A percentile compares a stretch with the other conserved stretches of the same genome.
Evolutionary conservation across 2,113 vertebrate genomes (phyloP).

Genomic region (Glaucomys volans): DNA sequence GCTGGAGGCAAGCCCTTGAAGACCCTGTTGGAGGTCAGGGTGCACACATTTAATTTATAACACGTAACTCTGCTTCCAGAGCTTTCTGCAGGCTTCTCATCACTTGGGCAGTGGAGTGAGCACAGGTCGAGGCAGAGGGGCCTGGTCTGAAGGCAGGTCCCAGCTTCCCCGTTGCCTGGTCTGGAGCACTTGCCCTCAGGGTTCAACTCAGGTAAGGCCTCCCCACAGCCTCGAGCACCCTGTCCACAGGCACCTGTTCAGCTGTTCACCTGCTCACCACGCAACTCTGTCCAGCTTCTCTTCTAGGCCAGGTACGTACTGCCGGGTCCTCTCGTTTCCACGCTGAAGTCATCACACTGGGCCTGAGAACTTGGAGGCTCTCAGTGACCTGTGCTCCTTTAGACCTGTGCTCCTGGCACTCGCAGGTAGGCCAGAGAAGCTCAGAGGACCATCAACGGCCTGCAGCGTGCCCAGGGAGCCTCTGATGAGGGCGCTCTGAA

Average conservation of each 20-base stretch:
- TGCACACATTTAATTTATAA: rapidly evolving
- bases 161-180: rapidly evolving
- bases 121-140: rapidly evolving
- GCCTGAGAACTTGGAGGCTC: neutral
- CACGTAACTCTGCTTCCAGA: rapidly evolving
- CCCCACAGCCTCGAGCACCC: rapidly evolving
- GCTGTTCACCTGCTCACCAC: rapidly evolving
- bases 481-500: rapidly evolving
- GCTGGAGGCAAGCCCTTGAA: no score
- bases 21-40: neutral
- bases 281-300: rapidly evolving
- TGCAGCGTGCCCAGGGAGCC: rapidly evolving
- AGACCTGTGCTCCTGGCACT: neutral
- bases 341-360: rapidly evolving
- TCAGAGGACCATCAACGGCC: rapidly evolving
- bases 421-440: rapidly evolving
- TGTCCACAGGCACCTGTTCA: rapidly evolving
- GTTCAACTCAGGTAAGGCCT: rapidly evolving
- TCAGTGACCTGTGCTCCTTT: rapidly evolving
- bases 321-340: neutral
- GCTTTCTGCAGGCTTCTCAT: neutral
- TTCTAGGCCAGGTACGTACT: rapidly evolving
- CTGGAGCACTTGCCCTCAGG: rapidly evolving
- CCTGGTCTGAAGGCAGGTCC: rapidly evolving
- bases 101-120: rapidly evolving